Percentiles rank a stretch among this genome's conserved stretches.
Evolutionary conservation across 2,113 vertebrate species (phyloP).

Genomic region (Microtus pennsylvanicus): DNA sequence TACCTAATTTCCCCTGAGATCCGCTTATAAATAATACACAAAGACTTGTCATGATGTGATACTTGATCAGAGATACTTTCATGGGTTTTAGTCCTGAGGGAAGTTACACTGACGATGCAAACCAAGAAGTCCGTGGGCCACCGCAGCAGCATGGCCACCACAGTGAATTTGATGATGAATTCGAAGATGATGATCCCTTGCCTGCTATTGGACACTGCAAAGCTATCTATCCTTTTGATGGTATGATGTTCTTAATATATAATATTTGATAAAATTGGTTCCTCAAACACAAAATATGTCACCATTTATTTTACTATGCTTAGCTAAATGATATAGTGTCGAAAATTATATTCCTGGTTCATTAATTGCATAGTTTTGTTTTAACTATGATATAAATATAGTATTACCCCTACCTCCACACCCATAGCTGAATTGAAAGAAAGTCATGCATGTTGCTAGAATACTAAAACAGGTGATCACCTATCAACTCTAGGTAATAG

Average conservation of each 20-base stretch:
- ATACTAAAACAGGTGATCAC: background rate
- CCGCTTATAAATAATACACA: background rate
- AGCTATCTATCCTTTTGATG: constrained; percentile 97
- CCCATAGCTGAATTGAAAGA: background rate
- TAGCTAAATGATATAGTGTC: constrained; percentile 35
- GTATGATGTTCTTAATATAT: constrained; percentile 84
- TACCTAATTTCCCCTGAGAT: constrained; percentile 50
- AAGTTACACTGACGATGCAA: constrained; percentile 97
- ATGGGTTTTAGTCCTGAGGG: constrained; percentile 93
- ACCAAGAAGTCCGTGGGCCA: constrained; percentile 94
- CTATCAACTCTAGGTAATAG: constrained; percentile 22
- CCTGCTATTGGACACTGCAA: constrained; percentile 99
- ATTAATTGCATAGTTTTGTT: constrained; percentile 52
- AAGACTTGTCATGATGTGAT: constrained; percentile 8
- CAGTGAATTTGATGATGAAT: constrained; percentile 97
- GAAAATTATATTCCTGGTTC: constrained; percentile 39
- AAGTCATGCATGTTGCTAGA: constrained; percentile 17
- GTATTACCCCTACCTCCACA: background rate
- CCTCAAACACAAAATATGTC: background rate
- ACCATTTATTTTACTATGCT: constrained; percentile 19
- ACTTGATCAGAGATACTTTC: constrained; percentile 61
- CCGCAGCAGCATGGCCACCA: constrained; percentile 90
- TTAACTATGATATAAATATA: constrained; percentile 2
- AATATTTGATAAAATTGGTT: constrained; percentile 26
- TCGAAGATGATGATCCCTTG: constrained; percentile 97